Conservation (phyloP, 2,797 vertebrate genomes). For the Scleropages formosus region DNA sequence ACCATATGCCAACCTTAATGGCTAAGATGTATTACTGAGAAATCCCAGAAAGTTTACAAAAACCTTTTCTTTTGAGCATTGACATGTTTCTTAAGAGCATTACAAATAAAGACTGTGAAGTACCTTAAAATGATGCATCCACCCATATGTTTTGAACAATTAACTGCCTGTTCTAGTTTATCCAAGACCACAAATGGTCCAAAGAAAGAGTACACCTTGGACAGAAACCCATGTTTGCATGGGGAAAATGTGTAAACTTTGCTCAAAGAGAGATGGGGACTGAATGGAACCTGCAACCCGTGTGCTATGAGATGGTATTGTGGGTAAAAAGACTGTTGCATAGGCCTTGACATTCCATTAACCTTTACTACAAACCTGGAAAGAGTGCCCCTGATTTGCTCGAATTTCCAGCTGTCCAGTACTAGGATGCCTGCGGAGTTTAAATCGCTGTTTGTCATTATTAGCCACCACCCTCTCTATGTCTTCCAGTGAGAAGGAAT, state of each 20-base stretch:
- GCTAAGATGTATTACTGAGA: too few species aligned
- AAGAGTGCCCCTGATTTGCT: conserved; percentile 87
- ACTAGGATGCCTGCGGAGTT: conserved; percentile 61
- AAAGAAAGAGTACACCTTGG: background rate
- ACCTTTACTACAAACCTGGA: conserved; percentile 64
- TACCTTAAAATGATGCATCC: too few species aligned
- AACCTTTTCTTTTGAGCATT: too few species aligned
- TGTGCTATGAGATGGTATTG: background rate
- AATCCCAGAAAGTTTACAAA: too few species aligned
- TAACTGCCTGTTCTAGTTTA: too few species aligned
- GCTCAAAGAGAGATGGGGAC: background rate
- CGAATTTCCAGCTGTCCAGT: conserved; percentile 73
- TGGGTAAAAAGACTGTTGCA: background rate
- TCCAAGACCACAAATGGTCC: too few species aligned
- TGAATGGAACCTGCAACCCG: background rate
- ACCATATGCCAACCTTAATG: too few species aligned
- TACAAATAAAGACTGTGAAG: too few species aligned
- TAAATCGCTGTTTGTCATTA: conserved; percentile 80
- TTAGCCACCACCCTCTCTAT: conserved; percentile 72
- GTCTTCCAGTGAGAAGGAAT: conserved; percentile 69
- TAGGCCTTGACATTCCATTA: too few species aligned
- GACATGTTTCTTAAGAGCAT: too few species aligned
- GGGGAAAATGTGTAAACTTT: too few species aligned
- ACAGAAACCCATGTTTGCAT: background rate
- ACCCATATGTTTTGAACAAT: too few species aligned